Evolutionary conservation across 2,797 vertebrate genomes (phyloP), one percentile per base, ranked within the genome.

Genomic region (Zonotrichia albicollis): DNA sequence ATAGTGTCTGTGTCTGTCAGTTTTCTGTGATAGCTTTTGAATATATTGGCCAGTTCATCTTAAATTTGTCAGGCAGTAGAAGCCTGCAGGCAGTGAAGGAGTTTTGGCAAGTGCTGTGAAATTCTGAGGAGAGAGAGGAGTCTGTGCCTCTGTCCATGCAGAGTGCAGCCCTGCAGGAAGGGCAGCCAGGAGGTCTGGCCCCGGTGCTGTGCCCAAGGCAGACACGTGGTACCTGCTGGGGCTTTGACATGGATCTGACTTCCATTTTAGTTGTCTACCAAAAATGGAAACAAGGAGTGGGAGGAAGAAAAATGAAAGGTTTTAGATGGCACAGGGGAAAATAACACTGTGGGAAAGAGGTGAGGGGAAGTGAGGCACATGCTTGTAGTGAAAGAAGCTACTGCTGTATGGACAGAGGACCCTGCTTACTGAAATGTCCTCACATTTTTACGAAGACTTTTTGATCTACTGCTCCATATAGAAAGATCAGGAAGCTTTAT

Each of bases 101-200:
- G 17, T 50, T 80, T 32, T 27, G 57, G 13, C 5, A 36, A 66
- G 29, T n/a, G 18, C 46, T 34, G 13, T 40, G 32, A 48, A 71
- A 48, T 34, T 71, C 5, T 9, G 25, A 46, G 36, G 40, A 9
- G 30, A 60, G 54, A 46, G 26, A 27, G 13, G 19, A 61, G 25
- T 21, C 11, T 15, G 9, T 21, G 3, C 15, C 18, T 32, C 22
- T 66, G 48, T 18, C 22, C 1, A 0, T 4, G 11, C 42, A 38
- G 27, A 20, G 29, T 7, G 21, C 42, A 46, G 32, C 1, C 0
- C 36, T 16, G 66, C n/a, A 65, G 45, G 27, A 55, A n/a, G 26
- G 10, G 32, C 30, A 30, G 9, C 30, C 29, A 7, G 32, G 29
- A 21, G 27, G 4, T 15, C n/a, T 2, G 51, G 20, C 8, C 29